Conservation (phyloP, 1,140 invertebrate species). For the Leptinotarsa defecta region DNA sequence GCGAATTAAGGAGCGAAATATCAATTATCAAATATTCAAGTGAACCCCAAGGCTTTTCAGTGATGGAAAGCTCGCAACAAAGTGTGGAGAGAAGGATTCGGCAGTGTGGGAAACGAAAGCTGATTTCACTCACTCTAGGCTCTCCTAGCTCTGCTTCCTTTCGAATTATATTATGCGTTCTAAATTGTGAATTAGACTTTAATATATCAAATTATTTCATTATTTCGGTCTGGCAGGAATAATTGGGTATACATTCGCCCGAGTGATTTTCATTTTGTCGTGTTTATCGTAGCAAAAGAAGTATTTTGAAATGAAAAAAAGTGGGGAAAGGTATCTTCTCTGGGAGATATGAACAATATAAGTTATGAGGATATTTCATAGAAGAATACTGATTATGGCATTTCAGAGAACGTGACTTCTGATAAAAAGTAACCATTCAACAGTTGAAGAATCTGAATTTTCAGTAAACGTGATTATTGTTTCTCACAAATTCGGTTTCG, state of each 20-base stretch:
- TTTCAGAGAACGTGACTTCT: too few species aligned
- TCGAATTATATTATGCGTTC: slow-evolving; percentile 22
- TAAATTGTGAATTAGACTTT: slow-evolving; percentile 22
- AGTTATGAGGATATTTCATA: too few species aligned
- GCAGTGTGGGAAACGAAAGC: slow-evolving; percentile 29
- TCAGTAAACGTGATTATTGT: too few species aligned
- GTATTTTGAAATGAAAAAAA: too few species aligned
- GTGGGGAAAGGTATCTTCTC: too few species aligned
- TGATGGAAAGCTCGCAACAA: slow-evolving; percentile 2
- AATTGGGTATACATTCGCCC: background rate
- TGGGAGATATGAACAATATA: too few species aligned
- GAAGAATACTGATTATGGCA: too few species aligned
- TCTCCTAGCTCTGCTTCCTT: background rate
- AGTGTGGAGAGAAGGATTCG: background rate
- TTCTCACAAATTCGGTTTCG: too few species aligned
- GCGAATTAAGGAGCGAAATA: slow-evolving; percentile 46
- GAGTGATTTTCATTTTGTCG: background rate
- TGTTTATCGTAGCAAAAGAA: too few species aligned
- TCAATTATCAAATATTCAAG: slow-evolving; percentile 46
- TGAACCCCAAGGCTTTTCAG: slow-evolving; percentile 21
- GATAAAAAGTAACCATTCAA: too few species aligned
- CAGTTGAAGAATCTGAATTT: too few species aligned
- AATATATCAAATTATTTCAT: slow-evolving; percentile 26
- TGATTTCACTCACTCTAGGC: slow-evolving; percentile 16
- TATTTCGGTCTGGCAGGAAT: background rate